Percentiles rank a stretch among this genome's conserved stretches.
phyloP scores from a whole-genome alignment of 1,140 invertebrate genomes.

The Zaprionus capensis region DNA sequence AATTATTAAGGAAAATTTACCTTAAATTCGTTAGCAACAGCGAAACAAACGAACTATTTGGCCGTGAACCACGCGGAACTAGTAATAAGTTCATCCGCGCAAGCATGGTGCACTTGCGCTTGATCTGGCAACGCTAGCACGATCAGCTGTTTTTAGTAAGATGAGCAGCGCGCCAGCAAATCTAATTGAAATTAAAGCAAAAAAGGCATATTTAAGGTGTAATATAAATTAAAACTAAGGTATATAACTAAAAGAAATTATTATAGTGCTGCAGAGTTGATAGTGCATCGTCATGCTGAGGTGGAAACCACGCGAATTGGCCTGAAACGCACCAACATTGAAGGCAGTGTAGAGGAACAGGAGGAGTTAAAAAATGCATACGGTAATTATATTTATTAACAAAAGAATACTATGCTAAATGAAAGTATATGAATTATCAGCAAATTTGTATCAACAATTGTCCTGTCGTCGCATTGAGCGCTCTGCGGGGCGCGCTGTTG shows the following conservation, averaged over 20 bases:
- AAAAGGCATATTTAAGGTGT: conserved; percentile 62
- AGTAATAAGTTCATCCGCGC: conserved; percentile 1
- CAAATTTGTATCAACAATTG: conserved; percentile 50
- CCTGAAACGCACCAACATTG: conserved; percentile 59
- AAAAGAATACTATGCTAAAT: neutral
- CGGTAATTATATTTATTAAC: conserved; percentile 25
- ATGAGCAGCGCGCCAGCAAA: conserved; percentile 38
- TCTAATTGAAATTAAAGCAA: conserved; percentile 52
- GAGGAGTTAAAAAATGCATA: conserved; percentile 47
- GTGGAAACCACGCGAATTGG: conserved; percentile 40
- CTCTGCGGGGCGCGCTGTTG: conserved; percentile 60
- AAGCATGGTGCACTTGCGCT: neutral
- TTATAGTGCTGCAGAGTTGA: conserved; percentile 54
- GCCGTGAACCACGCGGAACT: neutral
- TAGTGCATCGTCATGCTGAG: conserved; percentile 51
- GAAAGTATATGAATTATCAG: conserved; percentile 33
- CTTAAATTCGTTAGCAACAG: conserved; percentile 22
- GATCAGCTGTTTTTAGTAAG: conserved; percentile 34
- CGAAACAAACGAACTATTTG: conserved; percentile 20
- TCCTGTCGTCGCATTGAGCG: conserved; percentile 69
- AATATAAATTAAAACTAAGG: neutral
- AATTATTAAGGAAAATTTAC: conserved; percentile 30
- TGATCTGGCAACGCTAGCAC: conserved; percentile 16
- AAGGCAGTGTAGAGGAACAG: conserved; percentile 45
- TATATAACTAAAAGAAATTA: neutral